Conservation (phyloP, 2,797 vertebrate genomes). For the Melanotaenia boesemani region DNA sequence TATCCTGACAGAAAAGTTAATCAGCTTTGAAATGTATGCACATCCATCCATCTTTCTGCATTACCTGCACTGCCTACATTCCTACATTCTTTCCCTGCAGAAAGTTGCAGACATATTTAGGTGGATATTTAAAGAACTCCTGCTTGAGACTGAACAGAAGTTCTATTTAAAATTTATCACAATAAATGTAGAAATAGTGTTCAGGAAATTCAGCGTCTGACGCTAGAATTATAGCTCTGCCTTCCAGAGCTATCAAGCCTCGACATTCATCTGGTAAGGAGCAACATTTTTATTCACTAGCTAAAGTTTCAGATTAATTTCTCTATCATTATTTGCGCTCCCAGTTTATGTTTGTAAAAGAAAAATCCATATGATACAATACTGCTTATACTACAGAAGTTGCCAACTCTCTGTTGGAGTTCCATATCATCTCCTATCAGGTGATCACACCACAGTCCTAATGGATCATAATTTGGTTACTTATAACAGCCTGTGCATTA, state of each 20-base stretch:
- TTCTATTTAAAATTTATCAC: background rate
- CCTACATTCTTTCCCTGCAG: background rate
- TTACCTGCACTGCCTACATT: conserved; percentile 1
- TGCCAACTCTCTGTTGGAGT: conserved; percentile 11
- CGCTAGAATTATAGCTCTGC: background rate
- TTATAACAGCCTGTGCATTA: conserved; percentile 17
- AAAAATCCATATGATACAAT: background rate
- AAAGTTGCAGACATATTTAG: background rate
- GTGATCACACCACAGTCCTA: conserved; percentile 21
- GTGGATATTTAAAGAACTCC: background rate
- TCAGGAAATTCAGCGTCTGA: conserved; percentile 1
- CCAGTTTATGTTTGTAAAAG: conserved; percentile 8
- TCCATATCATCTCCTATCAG: conserved; percentile 9
- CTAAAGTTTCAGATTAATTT: conserved; percentile 1
- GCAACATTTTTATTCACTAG: conserved; percentile 11
- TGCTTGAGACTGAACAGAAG: conserved; percentile 2
- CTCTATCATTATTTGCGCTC: conserved; percentile 2
- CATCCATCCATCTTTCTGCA: background rate
- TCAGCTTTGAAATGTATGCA: background rate
- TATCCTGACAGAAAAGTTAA: background rate
- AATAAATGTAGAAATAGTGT: conserved; percentile 3
- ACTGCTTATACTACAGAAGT: conserved; percentile 12
- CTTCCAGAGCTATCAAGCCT: background rate
- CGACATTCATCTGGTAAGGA: background rate
- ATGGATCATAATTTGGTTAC: conserved; percentile 30